Conservation (phyloP, 2,113 vertebrate species). For the Zootoca vivipara region DNA sequence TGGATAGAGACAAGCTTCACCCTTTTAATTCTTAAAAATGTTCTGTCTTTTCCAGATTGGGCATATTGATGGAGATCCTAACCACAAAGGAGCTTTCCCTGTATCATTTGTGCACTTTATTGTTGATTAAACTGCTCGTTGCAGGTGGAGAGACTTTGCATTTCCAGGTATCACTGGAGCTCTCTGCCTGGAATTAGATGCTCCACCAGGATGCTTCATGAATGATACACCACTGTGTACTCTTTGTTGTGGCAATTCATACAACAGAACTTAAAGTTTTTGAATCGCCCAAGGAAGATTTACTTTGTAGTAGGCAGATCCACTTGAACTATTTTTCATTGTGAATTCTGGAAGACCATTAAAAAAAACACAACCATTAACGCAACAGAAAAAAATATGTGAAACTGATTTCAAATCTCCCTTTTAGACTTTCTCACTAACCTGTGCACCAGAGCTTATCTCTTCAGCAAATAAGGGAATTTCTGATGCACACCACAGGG, state of each 20-base stretch:
- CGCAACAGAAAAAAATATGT: conserved; percentile 22
- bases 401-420: conserved; percentile 17
- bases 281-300: conserved; percentile 64
- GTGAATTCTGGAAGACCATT: conserved; percentile 66
- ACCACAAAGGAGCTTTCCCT: conserved; percentile 88
- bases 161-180: conserved; percentile 50
- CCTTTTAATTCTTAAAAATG: background rate
- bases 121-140: conserved; percentile 82
- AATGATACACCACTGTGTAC: conserved; percentile 49
- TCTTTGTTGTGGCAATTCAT: conserved; percentile 37
- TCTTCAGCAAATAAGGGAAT: conserved; percentile 21
- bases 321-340: conserved; percentile 53
- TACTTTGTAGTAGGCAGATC: conserved; percentile 44
- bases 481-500: background rate
- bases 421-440: background rate
- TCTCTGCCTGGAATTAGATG: conserved; percentile 47
- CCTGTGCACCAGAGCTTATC: conserved; percentile 25
- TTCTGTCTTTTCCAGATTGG: conserved; percentile 83
- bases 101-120: conserved; percentile 97
- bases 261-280: conserved; percentile 56
- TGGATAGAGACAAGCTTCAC: background rate
- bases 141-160: conserved; percentile 55
- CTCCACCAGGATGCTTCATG: conserved; percentile 50
- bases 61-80: conserved; percentile 90
- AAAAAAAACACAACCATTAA: conserved; percentile 37